Evolutionary conservation across 2,888 invertebrate species (phyloP).

Genomic region (Caenorhabditis sp.): DNA sequence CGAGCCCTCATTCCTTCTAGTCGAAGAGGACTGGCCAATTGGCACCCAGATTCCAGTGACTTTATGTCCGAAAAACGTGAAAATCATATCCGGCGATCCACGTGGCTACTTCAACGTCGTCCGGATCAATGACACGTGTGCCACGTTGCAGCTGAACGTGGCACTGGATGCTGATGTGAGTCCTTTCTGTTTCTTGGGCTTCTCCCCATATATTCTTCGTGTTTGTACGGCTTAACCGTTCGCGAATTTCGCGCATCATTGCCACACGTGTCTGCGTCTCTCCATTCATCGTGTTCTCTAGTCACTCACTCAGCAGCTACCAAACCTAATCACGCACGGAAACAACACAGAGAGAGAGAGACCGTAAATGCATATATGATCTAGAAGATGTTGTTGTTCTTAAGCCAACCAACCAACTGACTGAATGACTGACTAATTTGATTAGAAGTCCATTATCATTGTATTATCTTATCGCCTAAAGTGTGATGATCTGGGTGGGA

Average conservation of each 20-base stretch:
- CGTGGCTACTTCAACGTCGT: conserved; percentile 68
- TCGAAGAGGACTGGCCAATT: conserved; percentile 79
- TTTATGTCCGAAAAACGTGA: conserved; percentile 72
- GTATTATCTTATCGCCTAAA: too few species aligned
- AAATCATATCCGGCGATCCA: conserved; percentile 66
- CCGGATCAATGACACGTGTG: conserved; percentile 74
- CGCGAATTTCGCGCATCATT: conserved; percentile 59
- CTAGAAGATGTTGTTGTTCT: too few species aligned
- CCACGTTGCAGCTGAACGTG: conserved; percentile 71
- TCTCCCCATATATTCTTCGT: not conserved
- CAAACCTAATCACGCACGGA: conserved; percentile 4
- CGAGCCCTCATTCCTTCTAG: conserved; percentile 76
- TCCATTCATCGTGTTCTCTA: not conserved
- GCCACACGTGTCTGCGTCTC: conserved; percentile 18
- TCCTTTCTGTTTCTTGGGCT: conserved; percentile 26
- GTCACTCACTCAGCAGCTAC: not conserved
- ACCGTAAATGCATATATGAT: conserved; percentile 5
- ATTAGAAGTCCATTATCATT: too few species aligned
- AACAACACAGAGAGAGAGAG: too few species aligned
- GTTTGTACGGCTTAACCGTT: conserved; percentile 43
- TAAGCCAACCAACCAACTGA: too few species aligned
- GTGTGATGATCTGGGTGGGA: conserved; percentile 9
- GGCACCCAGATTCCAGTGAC: conserved; percentile 73
- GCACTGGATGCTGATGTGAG: conserved; percentile 79
- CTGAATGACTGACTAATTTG: too few species aligned